These are phyloP conservation scores for Oikopleura dioica DNA, from an alignment of 23 tunicate species.

Conservation along the genomic window DNA sequence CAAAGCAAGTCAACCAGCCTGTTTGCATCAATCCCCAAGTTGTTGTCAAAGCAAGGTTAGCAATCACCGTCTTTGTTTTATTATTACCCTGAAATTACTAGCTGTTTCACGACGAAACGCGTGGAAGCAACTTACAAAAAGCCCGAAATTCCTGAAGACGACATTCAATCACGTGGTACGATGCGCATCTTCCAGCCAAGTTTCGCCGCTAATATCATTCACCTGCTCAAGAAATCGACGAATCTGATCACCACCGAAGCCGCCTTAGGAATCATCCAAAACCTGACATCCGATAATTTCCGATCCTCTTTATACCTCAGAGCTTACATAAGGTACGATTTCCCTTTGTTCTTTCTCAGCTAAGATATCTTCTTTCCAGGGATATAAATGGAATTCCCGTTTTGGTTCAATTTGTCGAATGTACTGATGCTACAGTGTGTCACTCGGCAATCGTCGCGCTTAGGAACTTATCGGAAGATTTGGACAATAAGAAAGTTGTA, in stretches of 20 bases:
- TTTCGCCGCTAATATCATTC: neutral
- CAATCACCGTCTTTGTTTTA: neutral
- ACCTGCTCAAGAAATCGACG: neutral
- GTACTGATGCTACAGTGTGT: neutral
- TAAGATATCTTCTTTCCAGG: neutral
- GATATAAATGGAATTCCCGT: neutral
- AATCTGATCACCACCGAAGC: neutral
- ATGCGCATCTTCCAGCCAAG: neutral
- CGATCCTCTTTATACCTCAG: neutral
- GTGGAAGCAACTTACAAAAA: neutral
- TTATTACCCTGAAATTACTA: neutral
- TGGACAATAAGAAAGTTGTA: neutral
- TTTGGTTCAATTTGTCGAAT: neutral
- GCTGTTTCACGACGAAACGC: neutral
- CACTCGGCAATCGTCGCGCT: neutral
- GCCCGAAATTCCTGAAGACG: neutral
- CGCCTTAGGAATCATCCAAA: conserved; percentile 1
- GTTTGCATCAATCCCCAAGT: neutral
- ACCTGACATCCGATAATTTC: neutral
- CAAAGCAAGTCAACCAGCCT: neutral
- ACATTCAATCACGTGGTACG: neutral
- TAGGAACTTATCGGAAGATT: neutral
- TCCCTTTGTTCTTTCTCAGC: neutral
- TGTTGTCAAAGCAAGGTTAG: neutral
- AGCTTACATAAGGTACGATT: neutral